Conservation (phyloP, 2,797 vertebrate genomes). For the Australoheros facetus region DNA sequence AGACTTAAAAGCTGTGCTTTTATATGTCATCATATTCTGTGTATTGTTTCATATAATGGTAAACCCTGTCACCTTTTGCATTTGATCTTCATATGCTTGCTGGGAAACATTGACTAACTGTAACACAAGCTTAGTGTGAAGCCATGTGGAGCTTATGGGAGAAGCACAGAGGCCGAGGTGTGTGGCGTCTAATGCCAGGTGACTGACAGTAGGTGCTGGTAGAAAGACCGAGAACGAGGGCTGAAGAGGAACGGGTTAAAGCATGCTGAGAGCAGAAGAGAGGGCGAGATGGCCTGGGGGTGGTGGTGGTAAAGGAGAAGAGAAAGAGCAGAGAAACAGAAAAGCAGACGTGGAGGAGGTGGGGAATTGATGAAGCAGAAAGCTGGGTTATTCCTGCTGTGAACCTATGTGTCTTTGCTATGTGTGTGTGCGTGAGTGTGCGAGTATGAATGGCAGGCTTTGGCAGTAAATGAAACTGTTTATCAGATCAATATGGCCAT, state of each 20-base stretch:
- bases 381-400: constrained; percentile 81
- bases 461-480: constrained; percentile 87
- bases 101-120: constrained; percentile 18
- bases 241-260: constrained; percentile 72
- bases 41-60: neutral
- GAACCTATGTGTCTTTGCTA: constrained; percentile 66
- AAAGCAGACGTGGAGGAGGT: constrained; percentile 77
- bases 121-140: constrained; percentile 10
- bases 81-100: constrained; percentile 1
- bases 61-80: neutral
- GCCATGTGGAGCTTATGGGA: constrained; percentile 16
- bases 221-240: constrained; percentile 40
- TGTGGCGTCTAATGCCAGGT: constrained; percentile 22
- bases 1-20: neutral
- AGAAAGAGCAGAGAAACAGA: constrained; percentile 69
- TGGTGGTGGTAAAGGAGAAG: constrained; percentile 47
- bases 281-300: constrained; percentile 74
- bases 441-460: constrained; percentile 73
- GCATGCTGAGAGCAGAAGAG: constrained; percentile 62
- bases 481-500: constrained; percentile 88
- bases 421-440: constrained; percentile 16
- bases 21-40: neutral
- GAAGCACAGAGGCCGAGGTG: constrained; percentile 44
- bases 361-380: constrained; percentile 80
- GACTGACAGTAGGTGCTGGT: constrained; percentile 46